Evolutionary conservation across 2,888 invertebrate species (phyloP).

Genomic region (Xestobium rufovillosum): DNA sequence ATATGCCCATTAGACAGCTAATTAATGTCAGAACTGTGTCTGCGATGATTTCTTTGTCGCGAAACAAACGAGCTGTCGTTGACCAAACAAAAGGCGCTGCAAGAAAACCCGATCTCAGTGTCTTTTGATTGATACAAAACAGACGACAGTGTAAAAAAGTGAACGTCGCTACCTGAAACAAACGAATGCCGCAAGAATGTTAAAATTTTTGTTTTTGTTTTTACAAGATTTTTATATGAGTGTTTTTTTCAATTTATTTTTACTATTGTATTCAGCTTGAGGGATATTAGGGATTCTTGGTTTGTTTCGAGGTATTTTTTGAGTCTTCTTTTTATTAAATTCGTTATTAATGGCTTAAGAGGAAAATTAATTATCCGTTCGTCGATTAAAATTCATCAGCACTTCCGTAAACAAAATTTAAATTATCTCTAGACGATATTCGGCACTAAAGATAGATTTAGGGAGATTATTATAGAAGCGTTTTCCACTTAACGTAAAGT

Average conservation of each 20-base stretch:
- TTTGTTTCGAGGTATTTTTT: too few species aligned
- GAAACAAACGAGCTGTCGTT: conserved; percentile 32
- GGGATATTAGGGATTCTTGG: conserved; percentile 34
- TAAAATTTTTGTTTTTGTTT: conserved; percentile 34
- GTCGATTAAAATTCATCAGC: conserved; percentile 36
- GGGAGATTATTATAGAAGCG: conserved; percentile 40
- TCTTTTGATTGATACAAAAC: conserved; percentile 42
- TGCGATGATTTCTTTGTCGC: conserved; percentile 39
- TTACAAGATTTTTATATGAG: conserved; percentile 28
- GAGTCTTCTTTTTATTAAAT: too few species aligned
- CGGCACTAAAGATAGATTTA: conserved; percentile 40
- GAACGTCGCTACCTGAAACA: conserved; percentile 35
- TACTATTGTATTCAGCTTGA: conserved; percentile 34
- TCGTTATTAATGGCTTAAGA: too few species aligned
- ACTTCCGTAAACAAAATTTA: conserved; percentile 37
- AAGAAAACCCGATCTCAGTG: conserved; percentile 30
- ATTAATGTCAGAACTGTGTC: conserved; percentile 40
- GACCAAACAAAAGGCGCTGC: conserved; percentile 34
- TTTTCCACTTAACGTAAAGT: conserved; percentile 41
- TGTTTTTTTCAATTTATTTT: conserved; percentile 26
- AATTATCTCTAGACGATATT: conserved; percentile 34
- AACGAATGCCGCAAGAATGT: conserved; percentile 39
- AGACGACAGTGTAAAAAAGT: conserved; percentile 39
- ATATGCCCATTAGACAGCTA: conserved; percentile 39
- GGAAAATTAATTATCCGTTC: too few species aligned